Base-by-base conservation (phyloP, 2,797 vertebrate species). In the Acanthornis magna region DNA sequence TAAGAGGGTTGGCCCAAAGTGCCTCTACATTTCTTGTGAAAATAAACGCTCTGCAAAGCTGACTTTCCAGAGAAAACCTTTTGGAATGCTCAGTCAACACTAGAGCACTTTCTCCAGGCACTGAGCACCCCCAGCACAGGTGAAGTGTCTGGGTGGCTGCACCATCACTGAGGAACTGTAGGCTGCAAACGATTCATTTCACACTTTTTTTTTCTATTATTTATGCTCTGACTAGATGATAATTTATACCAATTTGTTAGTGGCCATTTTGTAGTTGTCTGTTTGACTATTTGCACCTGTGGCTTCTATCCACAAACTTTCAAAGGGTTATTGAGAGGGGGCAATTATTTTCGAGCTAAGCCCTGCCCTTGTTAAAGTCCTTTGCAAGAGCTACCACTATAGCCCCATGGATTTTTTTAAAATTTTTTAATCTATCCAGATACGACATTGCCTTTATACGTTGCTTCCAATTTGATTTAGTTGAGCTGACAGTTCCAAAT, bases 151-250 rank as follows among this genome's bases (percentile, higher is more conserved):
- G 72, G 10, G 66, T 60, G n/a, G 30, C 40, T 77, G 2, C 32
- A 6, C 45, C 38, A 43, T 21, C 63, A 40, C 54, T 50, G 45
- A 71, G 40, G 42, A 85, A 22, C 29, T 38, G 11, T n/a, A 67
- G 57, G 5, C 30, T 72, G 78, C 27, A 58, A 85, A 36, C 0
- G 1, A 30, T 38, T 58, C 3, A 54, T 65, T 65, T 72, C 1
- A 5, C 15, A 34, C 7, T 8, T 2, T 25, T 38, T 38, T n/a
- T 38, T 13, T 1, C 42, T 42, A 7, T 15, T 4, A 4, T 36
- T 53, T 67, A 6, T 42, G 68, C 60, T 42, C 57, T 68, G 30
- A 26, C 8, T 50, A 34, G 53, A 38, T 29, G 29, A 22, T 55
- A 17, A 53, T 71, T 82, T 40, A 21, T 51, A 53, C 5, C n/a